These are phyloP conservation scores for Phorcus lineatus DNA, from an alignment of 2,888 invertebrate species.

Conservation along the genomic window DNA sequence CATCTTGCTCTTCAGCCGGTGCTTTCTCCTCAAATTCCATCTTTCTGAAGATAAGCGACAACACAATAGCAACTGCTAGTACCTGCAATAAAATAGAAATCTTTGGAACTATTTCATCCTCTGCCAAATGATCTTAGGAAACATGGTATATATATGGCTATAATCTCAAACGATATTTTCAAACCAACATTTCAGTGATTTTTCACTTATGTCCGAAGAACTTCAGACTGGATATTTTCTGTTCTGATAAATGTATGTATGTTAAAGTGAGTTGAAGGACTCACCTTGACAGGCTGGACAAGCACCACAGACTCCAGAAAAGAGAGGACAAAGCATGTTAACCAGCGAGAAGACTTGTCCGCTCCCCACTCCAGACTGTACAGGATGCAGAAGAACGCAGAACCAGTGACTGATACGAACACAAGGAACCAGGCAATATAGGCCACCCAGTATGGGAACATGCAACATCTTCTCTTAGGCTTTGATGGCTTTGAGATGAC, in stretches of 20 bases:
- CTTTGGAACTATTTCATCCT: background rate
- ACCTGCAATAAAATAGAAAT: constrained; percentile 33
- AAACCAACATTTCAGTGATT: no score
- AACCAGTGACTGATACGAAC: constrained; percentile 40
- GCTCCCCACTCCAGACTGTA: constrained; percentile 55
- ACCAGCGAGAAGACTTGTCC: constrained; percentile 54
- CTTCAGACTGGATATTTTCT: no score
- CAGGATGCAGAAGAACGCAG: constrained; percentile 50
- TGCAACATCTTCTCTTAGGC: background rate
- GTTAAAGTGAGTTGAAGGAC: background rate
- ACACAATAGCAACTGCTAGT: constrained; percentile 39
- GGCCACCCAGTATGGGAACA: constrained; percentile 47
- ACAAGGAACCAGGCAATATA: constrained; percentile 52
- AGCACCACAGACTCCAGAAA: constrained; percentile 58
- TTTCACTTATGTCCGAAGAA: no score
- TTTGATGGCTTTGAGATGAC: background rate
- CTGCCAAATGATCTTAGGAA: no score
- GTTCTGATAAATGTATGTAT: no score
- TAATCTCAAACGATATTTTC: no score
- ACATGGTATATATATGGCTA: no score
- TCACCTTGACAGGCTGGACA: constrained; percentile 61
- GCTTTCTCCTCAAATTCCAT: constrained; percentile 35
- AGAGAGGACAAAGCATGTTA: constrained; percentile 54
- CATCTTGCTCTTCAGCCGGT: constrained; percentile 15
- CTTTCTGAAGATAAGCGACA: constrained; percentile 42